phyloP scores from a whole-genome alignment of 2,113 vertebrate species.

The Coregonus clupeaformis region DNA sequence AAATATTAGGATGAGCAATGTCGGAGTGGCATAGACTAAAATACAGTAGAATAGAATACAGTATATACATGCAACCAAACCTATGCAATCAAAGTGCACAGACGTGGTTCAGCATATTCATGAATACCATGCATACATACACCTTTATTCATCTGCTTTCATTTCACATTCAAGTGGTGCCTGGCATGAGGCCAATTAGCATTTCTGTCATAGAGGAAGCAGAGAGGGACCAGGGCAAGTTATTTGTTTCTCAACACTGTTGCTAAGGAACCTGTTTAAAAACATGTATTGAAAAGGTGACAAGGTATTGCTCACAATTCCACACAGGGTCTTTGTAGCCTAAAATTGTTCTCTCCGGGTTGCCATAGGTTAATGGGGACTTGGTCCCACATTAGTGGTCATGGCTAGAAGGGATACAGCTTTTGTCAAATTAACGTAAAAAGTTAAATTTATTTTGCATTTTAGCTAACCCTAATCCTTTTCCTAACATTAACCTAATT shows the following conservation, averaged over 20 bases:
- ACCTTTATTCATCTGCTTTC: conserved; percentile 4
- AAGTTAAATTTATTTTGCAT: no score
- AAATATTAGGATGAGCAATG: no score
- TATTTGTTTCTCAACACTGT: not conserved
- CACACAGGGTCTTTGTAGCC: not conserved
- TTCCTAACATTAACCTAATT: no score
- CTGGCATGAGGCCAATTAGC: conserved; percentile 12
- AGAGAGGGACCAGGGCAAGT: not conserved
- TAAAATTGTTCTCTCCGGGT: not conserved
- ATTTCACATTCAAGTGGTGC: conserved; percentile 15
- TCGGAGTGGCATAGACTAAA: no score
- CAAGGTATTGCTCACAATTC: not conserved
- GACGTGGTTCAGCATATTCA: not conserved
- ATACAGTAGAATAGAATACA: no score
- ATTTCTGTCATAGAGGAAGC: not conserved
- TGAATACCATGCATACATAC: conserved; percentile 1
- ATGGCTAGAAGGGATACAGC: no score
- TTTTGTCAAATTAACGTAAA: no score
- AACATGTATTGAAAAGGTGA: not conserved
- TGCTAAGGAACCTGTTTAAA: not conserved
- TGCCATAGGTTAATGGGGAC: not conserved
- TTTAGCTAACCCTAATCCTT: no score
- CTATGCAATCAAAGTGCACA: not conserved
- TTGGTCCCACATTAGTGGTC: not conserved
- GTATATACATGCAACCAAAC: not conserved